phyloP scores from a whole-genome alignment of 2,113 vertebrate species.

The Phrynosoma blainvillii region DNA sequence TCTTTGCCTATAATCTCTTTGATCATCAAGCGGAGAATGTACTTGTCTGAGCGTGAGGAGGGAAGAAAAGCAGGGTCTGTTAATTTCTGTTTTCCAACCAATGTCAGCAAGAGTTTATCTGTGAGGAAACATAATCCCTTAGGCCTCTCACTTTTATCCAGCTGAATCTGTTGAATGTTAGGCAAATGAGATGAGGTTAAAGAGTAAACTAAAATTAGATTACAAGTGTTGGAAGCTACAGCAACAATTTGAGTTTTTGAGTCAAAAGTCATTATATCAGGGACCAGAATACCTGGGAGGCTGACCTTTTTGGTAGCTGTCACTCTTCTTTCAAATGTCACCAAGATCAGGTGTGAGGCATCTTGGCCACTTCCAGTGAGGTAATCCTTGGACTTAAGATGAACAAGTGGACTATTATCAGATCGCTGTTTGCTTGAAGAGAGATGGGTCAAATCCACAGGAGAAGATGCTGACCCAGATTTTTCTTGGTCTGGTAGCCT shows the following conservation, averaged over 20 bases:
- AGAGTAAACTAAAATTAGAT: slow-evolving; percentile 88
- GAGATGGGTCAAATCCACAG: slow-evolving; percentile 88
- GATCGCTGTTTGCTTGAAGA: slow-evolving; percentile 77
- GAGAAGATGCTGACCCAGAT: slow-evolving; percentile 54
- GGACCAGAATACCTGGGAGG: slow-evolving; percentile 93
- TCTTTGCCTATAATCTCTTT: slow-evolving; percentile 81
- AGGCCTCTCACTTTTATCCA: slow-evolving; percentile 88
- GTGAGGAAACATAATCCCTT: slow-evolving; percentile 93
- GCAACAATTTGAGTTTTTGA: slow-evolving; percentile 82
- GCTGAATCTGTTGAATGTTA: slow-evolving; percentile 90
- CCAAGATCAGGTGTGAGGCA: slow-evolving; percentile 91
- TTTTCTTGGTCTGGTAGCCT: slow-evolving; percentile 77
- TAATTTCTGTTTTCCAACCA: slow-evolving; percentile 89
- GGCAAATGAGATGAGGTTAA: slow-evolving; percentile 83
- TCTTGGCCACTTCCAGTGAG: slow-evolving; percentile 88
- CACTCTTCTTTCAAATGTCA: slow-evolving; percentile 88
- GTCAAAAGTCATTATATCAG: slow-evolving; percentile 91
- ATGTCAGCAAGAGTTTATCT: slow-evolving; percentile 85
- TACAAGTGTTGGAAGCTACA: slow-evolving; percentile 91
- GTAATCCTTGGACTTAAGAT: slow-evolving; percentile 83
- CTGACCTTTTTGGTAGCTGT: slow-evolving; percentile 87
- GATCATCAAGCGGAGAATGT: slow-evolving; percentile 80
- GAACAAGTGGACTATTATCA: slow-evolving; percentile 84
- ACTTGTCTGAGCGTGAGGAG: slow-evolving; percentile 91
- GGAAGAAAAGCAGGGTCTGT: slow-evolving; percentile 88